Evolutionary conservation across 1,140 invertebrate genomes (phyloP), one percentile per base, ranked within the genome.

Genomic region (Panonychus citri): DNA sequence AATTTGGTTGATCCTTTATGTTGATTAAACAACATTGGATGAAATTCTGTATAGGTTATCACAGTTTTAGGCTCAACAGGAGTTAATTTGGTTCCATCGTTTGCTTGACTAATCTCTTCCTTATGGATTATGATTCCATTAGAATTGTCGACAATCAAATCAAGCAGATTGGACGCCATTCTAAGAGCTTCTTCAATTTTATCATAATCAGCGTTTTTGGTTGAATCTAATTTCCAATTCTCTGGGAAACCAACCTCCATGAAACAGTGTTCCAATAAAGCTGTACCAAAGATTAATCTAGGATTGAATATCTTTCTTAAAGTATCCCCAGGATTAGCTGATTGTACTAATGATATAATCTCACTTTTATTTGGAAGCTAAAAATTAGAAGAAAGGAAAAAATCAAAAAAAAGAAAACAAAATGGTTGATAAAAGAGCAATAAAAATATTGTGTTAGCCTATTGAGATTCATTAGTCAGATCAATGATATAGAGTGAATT

Each of bases 201-300:
- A 51, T 28, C 17, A 27, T 27, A 25, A 27, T 51, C 49, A 19
- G 17, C 28, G 8, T 25, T 17, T 51, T 17, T 17, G 27, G 13
- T 25, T 5, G 63, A 57, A 25, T 58, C 59, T 63, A 71, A 72
- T 64, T 70, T 68, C 52, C 65, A 66, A 64, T 75, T 76, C 52
- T 68, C 59, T 13, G 76, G 62, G 57, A 96, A 78, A 27, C 81
- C 82, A 61, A 76, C 74, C 64, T 75, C 74, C 10, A 81, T 60
- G 3, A 96, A 70, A 48, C 82, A 78, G 71, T 97, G 91, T 62
- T 96, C 90, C 54, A 97, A 79, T 17, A 97, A 68, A 3, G 84
- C 74, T 27, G 86, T 78, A 30, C 93, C 91, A 77, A 82, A 93
- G 68, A 62, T 62, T 0, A 68, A 57, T 42, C 55, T 25, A 8